Conservation (phyloP, 2,113 vertebrate species). For the Psammodynastes pulverulentus region DNA sequence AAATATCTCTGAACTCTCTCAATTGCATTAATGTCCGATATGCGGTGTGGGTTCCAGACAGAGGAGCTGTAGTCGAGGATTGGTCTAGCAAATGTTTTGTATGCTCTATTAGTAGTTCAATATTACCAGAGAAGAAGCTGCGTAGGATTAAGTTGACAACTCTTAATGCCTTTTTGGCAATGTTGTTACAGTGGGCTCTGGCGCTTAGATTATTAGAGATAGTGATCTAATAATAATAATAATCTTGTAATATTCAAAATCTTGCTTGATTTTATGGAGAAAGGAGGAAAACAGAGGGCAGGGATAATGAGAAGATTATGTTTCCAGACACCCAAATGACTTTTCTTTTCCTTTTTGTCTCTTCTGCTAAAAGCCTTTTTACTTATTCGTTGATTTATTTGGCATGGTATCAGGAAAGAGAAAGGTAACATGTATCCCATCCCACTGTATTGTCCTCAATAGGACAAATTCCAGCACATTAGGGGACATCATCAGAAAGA, state of each 20-base stretch:
- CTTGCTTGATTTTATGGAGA: not conserved
- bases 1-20: too few species aligned
- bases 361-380: not conserved
- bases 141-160: too few species aligned
- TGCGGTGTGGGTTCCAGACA: too few species aligned
- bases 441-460: not conserved
- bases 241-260: not conserved
- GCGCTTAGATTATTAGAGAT: too few species aligned
- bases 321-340: not conserved
- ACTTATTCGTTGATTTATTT: not conserved
- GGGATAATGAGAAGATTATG: not conserved
- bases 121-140: too few species aligned
- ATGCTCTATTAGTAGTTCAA: too few species aligned
- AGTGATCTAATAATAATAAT: too few species aligned
- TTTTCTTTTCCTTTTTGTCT: not conserved
- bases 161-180: too few species aligned
- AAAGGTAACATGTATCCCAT: not conserved
- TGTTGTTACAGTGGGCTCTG: too few species aligned
- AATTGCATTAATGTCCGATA: too few species aligned
- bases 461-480: not conserved
- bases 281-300: not conserved
- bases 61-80: too few species aligned
- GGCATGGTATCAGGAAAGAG: not conserved
- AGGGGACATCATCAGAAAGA: not conserved
- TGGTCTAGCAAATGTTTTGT: too few species aligned